These are phyloP conservation scores for Pipistrellus kuhlii DNA, from an alignment of 2,797 vertebrate genomes.

Conservation along the genomic window DNA sequence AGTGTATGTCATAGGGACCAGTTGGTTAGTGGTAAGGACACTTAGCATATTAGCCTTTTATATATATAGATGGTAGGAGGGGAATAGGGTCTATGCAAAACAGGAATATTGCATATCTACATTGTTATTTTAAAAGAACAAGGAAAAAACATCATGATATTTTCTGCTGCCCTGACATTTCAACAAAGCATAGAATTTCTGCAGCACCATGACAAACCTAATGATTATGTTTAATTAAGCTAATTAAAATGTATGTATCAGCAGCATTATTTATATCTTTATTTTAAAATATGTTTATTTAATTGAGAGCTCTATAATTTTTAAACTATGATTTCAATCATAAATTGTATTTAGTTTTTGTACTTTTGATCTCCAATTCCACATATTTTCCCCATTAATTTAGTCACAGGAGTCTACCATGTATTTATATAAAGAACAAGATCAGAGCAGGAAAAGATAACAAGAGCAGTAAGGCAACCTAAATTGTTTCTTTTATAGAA, in stretches of 20 bases:
- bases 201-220: not conserved
- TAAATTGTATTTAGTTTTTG: not conserved
- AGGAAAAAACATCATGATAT: not conserved
- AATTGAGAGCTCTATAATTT: not conserved
- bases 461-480: not conserved
- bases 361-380: not conserved
- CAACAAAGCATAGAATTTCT: not conserved
- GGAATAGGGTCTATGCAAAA: not conserved
- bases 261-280: not conserved
- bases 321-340: not conserved
- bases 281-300: not conserved
- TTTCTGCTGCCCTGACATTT: not conserved
- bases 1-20: no score
- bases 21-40: no score
- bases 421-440: not conserved
- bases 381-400: not conserved
- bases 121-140: constrained; percentile 11
- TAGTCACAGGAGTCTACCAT: not conserved
- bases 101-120: not conserved
- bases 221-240: not conserved
- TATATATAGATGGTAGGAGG: no score
- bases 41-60: no score
- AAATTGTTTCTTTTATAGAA: constrained; percentile 23
- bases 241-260: not conserved
- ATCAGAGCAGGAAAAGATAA: not conserved